Base-by-base conservation (phyloP, 1,140 invertebrate genomes). In the Melipona quadrifasciata region DNA sequence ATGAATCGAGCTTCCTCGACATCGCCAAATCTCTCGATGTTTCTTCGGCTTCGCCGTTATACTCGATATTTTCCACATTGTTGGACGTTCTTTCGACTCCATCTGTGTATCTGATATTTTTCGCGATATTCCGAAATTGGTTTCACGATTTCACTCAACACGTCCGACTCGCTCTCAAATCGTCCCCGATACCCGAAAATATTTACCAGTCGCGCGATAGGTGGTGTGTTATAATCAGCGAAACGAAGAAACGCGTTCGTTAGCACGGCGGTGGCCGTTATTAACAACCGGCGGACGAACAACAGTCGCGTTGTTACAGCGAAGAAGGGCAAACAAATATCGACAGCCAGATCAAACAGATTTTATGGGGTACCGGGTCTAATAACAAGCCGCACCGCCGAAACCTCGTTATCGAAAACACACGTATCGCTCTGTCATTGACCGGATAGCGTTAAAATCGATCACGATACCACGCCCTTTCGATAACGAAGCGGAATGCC, bases 361-460 rank as follows among this genome's bases (percentile, higher is more conserved):
- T 82, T 76, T 82, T 67, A 67, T 65, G 57, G 64, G 74, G 58
- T 1, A 34, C 24, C 34, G 47, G 21, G 39, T 55, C 34, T 47
- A 68, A 82, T 67, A 82, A 68, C 61, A 55, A 77, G 34, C 51
- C 11, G 31, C 27, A 57, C 24, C 39, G 51, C 21, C 1, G 73
- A 16, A 74, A 75, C 71, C 58, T 82, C 80, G 80, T 82, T 82
- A 76, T 67, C 72, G 61, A 82, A 82, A 76, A 82, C 73, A 76
- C 68, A 57, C 70, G 73, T 82, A 68, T 82, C 80, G 72, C 12
- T 55, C 77, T 67, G 70, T 73, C 83, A 80, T 80, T 74, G 83
- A 80, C 70, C 70, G 83, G 57, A 57, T 57, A n/a, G 77, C 78
- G 78, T 80, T 80, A 84, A 84, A 84, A 84, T 84, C 78, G 83